Base-by-base conservation (phyloP, 2,113 vertebrate genomes). In the Pygathrix nemaeus region DNA sequence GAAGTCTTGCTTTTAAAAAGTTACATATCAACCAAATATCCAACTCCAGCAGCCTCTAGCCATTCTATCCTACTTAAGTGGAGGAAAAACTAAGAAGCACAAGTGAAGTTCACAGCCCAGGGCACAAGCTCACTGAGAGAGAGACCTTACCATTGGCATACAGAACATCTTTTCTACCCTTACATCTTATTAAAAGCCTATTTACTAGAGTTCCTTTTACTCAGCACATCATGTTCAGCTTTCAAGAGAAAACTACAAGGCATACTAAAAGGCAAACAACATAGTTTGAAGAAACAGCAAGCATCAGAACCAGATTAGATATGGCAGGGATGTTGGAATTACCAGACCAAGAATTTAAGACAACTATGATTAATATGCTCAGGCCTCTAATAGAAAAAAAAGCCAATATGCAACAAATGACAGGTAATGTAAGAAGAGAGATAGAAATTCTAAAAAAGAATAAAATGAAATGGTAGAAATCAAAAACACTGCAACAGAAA, bases 281-380 rank as follows among this genome's bases (percentile, higher is more conserved):
- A 94, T 2, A 76, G 45, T 72, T 81, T 90, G 32, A 90, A 96
- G 30, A 93, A n/a, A 82, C 14, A 94, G 11, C 81, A 85, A 75
- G 57, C 23, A 84, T 84, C 17, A 96, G 40, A 89, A 83, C 35
- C 52, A 57, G 57, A 88, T 23, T 6, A 70, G 18, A 70, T 20
- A 86, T 17, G 23, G 17, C n/a, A 93, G 59, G 13, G 38, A 96
- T 84, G 25, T n/a, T 79, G 32, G n/a, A 79, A 80, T 80, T 38
- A 94, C 18, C 55, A 68, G 17, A 90, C 5, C 0, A 48, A 43
- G 55, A 94, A 80, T 61, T 89, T 88, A 81, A 94, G 94, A 96
- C 17, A 79, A 89, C n/a, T 59, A 85, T 45, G 52, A 78, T 72
- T 81, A 93, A 93, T 64, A 88, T 55, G 12, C 59, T 55, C 38